These are phyloP conservation scores for Sylvia borin DNA, from an alignment of 2,797 vertebrate genomes.

Conservation along the genomic window DNA sequence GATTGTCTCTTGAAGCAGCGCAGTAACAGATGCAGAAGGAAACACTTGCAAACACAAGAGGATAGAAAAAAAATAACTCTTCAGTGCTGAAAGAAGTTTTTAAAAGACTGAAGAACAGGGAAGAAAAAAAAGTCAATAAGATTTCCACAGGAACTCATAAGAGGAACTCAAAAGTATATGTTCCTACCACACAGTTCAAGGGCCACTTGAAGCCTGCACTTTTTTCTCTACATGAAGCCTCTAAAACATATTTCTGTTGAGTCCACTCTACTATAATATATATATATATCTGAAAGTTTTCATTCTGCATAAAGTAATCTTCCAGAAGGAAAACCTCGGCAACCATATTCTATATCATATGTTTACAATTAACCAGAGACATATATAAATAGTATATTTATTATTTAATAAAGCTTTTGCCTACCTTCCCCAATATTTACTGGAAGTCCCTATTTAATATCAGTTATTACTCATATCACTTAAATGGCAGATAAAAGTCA, in stretches of 20 bases:
- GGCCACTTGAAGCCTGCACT: background rate
- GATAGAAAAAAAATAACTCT: background rate
- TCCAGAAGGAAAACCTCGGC: background rate
- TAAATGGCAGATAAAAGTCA: background rate
- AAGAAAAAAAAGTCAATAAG: background rate
- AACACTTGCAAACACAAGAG: slow-evolving; percentile 2
- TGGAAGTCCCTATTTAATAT: background rate
- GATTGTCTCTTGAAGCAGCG: background rate
- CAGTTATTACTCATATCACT: background rate
- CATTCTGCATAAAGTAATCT: background rate
- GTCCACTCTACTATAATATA: background rate
- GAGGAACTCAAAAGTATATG: background rate
- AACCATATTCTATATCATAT: background rate
- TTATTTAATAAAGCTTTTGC: background rate
- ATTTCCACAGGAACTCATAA: background rate
- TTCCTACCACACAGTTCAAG: background rate
- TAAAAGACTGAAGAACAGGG: background rate
- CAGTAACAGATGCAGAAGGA: background rate
- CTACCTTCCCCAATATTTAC: background rate
- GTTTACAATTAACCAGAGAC: background rate
- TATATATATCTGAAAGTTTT: background rate
- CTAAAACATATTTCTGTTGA: background rate
- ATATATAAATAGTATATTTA: too few species aligned
- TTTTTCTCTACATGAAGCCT: background rate
- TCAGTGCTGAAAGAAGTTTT: background rate